These are phyloP conservation scores for Ursus arctos DNA, from an alignment of 2,113 vertebrate genomes.

Conservation along the genomic window DNA sequence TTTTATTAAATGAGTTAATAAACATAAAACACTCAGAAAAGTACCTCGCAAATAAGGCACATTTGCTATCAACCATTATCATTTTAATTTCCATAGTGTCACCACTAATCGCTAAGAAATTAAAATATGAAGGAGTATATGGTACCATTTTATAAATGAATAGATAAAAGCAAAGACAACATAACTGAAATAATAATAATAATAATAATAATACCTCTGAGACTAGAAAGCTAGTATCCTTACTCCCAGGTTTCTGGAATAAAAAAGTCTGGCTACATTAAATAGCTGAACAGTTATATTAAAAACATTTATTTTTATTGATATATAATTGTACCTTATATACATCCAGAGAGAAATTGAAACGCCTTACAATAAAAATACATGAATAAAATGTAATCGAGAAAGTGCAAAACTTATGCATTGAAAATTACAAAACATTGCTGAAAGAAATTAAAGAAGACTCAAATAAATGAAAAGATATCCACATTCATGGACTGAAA, in stretches of 20 bases:
- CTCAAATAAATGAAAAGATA: background rate
- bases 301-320: background rate
- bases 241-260: background rate
- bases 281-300: background rate
- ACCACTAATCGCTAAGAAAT: conserved; percentile 3
- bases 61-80: background rate
- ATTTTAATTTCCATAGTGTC: background rate
- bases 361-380: background rate
- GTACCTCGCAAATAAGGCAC: background rate
- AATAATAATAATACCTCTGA: background rate
- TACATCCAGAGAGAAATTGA: background rate
- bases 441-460: background rate
- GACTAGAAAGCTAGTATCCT: background rate
- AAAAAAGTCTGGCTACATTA: conserved; percentile 14
- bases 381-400: conserved; percentile 16
- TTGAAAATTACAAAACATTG: background rate
- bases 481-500: background rate
- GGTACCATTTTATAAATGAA: background rate
- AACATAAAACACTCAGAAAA: background rate
- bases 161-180: background rate
- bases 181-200: background rate
- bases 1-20: conserved; percentile 11
- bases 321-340: background rate
- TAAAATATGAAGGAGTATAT: background rate
- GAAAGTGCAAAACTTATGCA: background rate